Base-by-base conservation (phyloP, 92 coral and sea anemone genomes). In the Umimayanthus chanpuru region DNA sequence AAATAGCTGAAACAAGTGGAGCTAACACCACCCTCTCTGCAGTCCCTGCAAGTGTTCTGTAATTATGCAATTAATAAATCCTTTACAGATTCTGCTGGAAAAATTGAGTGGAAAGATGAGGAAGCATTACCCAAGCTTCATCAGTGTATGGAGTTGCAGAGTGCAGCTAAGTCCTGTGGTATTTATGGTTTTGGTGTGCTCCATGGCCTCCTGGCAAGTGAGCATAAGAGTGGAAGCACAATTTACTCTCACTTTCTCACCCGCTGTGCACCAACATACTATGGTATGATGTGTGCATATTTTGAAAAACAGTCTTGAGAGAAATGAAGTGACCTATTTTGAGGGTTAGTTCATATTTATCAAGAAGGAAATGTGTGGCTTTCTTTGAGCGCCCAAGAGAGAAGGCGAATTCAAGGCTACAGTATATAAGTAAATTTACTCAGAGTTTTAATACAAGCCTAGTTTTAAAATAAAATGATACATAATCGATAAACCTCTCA, bases 201-300 rank as follows among this genome's bases (percentile, higher is more conserved):
- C 28, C 94, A 94, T 75, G 89, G 92, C 15, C 28, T 92, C 7
- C 64, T 94, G 75, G 91, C 88, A 28, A 86, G 85, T 38, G 92
- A 87, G 72, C 38, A 70, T 14, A 61, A 86, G 43, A 21, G 61
- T 32, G 90, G 93, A 68, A 65, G 71, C 18, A 85, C 38, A n/a
- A 88, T 94, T 3, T 73, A 50, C 38, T 92, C 94, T 30, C 89
- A 89, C 80, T 89, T 90, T 61, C 61, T 94, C 41, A 87, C 89
- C 26, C 81, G 96, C 28, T 67, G 86, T 75, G 93, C 93, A 39
- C 96, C 96, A 16, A 94, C 96, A 9, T 94, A 94, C 55, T 94
- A 92, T 70, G 96, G 94, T 73, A 92, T 94, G 94, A 92, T 90
- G 90, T 85, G 91, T 25, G 92, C 74, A 12, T 87, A 85, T 70